These are phyloP conservation scores for Scaptomyza pallida DNA, from an alignment of 1,140 invertebrate genomes.

Conservation along the genomic window DNA sequence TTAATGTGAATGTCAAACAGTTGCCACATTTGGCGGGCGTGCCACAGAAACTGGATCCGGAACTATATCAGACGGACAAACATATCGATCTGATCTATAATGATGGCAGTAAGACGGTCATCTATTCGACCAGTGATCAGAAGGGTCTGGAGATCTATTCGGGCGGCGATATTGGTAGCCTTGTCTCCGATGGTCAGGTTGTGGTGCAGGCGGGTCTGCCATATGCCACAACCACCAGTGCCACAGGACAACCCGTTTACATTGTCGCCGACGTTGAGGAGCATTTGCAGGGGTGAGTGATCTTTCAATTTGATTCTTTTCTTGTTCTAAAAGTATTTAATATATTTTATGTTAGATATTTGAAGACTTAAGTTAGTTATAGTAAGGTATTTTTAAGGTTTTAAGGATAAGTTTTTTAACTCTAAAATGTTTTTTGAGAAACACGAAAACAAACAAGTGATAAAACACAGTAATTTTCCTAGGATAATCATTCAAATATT, in stretches of 20 bases:
- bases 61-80: conserved; percentile 76
- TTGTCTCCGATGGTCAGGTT: conserved; percentile 82
- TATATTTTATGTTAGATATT: too few relatives aligned
- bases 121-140: conserved; percentile 88
- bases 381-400: too few relatives aligned
- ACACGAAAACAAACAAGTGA: too few relatives aligned
- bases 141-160: conserved; percentile 85
- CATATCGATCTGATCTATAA: conserved; percentile 91
- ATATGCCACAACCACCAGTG: conserved; percentile 71
- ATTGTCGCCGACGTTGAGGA: conserved; percentile 81
- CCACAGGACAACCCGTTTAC: conserved; percentile 78
- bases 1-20: conserved; percentile 85
- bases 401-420: too few relatives aligned
- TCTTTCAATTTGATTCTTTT: too few relatives aligned
- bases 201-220: conserved; percentile 77
- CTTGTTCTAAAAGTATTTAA: too few relatives aligned
- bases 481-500: too few relatives aligned
- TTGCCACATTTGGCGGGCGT: conserved; percentile 85
- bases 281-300: conserved; percentile 82
- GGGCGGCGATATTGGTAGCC: conserved; percentile 84
- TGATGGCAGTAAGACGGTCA: conserved; percentile 91
- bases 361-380: too few relatives aligned
- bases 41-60: conserved; percentile 75
- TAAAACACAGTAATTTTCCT: too few relatives aligned
- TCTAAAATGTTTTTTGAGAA: too few relatives aligned